Base-by-base conservation (phyloP, 1,140 invertebrate species). In the Cyphomyrmex costatus region DNA sequence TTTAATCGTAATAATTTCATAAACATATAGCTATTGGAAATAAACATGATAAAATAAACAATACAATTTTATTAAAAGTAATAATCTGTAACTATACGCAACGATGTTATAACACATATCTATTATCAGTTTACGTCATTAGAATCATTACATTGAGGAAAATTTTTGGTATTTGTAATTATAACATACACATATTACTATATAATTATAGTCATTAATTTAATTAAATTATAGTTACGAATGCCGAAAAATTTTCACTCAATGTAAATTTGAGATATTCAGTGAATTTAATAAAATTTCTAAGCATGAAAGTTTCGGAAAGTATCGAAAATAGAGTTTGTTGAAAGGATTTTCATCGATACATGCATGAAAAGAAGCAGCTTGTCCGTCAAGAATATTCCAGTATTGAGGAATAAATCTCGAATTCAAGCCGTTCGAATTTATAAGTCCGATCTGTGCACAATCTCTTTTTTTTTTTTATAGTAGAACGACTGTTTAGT, bases 361-460 rank as follows among this genome's bases (percentile, higher is more conserved):
- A 46, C 24, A 3, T 19, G 71, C 60, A 7, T 36, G 14, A 27
- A 16, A 30, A 12, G 42, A 80, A 56, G 21, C 63, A 42, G 19
- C 19, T 82, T 73, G 14, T 24, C 27, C 42, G 58, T 73, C 53
- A 33, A 10, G 27, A 3, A 49, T 61, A 83, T 83, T 49, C 30
- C 56, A 42, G 8, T 46, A 30, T 21, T 12, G n/a, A 24, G 79
- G 8, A 83, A 36, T 46, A 30, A 24, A 82, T 36, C 24, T 74
- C 24, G 16, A 73, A 46, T 73, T 46, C 36, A 71, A 56, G 56
- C n/a, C 36, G 27, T 12, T 19, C 68, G 21, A 83, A 70, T 36
- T 33, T 36, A 42, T 42, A 49, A 82, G 33, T 19, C 27, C 65
- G 33, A 70, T 27, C 51, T 21, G n/a, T n/a, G 36, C 27, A 6